A percentile compares a stretch with the other conserved stretches of the same genome.
These are phyloP conservation scores for Pseudopipra pipra DNA, from an alignment of 2,113 vertebrate species.

Conservation along the genomic window DNA sequence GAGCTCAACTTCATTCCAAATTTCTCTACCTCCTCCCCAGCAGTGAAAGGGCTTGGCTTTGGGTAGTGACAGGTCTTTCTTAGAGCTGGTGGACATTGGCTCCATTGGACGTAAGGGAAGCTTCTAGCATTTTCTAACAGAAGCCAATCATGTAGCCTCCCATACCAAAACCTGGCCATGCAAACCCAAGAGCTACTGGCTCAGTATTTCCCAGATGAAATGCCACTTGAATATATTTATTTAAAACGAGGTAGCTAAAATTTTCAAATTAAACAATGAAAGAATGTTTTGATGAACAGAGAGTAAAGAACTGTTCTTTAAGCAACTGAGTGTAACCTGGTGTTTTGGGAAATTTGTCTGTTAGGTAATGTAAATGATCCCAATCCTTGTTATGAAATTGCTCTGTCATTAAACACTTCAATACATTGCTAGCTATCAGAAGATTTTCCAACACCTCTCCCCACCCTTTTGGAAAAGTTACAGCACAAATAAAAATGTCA, in stretches of 20 bases:
- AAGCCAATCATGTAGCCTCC: neutral
- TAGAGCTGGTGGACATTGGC: too few species aligned
- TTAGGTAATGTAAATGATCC: neutral
- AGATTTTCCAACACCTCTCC: neutral
- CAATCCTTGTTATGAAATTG: neutral
- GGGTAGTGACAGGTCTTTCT: rapidly evolving
- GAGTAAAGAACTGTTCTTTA: neutral
- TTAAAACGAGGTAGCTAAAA: neutral
- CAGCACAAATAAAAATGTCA: neutral
- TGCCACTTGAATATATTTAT: neutral
- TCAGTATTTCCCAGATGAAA: neutral
- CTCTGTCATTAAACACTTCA: neutral
- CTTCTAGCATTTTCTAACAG: neutral
- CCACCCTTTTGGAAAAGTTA: neutral
- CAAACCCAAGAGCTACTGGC: neutral
- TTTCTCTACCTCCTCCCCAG: neutral
- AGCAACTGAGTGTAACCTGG: neutral
- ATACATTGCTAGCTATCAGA: neutral
- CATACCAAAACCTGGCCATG: neutral
- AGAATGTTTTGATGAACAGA: neutral
- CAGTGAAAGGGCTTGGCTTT: neutral
- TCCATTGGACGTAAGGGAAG: neutral
- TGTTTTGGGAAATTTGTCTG: neutral
- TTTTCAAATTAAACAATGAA: neutral
- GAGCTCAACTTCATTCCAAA: neutral